Conservation (phyloP, 2,113 vertebrate genomes). For the Chelonoidis abingdonii region DNA sequence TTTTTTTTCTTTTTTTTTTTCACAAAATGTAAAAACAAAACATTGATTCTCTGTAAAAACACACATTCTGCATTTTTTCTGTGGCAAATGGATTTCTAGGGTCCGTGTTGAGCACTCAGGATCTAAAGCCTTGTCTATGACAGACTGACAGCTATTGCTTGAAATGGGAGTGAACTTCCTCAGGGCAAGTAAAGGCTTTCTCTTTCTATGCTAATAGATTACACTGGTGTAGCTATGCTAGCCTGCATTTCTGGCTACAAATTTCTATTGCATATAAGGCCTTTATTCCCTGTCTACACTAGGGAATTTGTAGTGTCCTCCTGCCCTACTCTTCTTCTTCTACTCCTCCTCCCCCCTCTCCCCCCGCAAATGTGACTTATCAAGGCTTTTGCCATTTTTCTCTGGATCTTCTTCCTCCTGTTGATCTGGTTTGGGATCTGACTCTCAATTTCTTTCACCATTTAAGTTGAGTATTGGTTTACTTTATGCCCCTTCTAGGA, state of each 20-base stretch:
- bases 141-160: background rate
- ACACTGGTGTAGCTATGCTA: background rate
- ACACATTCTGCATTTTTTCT: too few relatives aligned
- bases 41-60: too few relatives aligned
- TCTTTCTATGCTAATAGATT: background rate
- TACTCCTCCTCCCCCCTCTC: rapidly evolving
- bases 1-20: too few relatives aligned
- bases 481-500: background rate
- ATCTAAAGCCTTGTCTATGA: background rate
- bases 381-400: background rate
- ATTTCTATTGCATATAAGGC: background rate
- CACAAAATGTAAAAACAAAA: background rate
- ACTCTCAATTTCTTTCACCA: background rate
- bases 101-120: too few relatives aligned
- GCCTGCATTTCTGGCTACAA: background rate
- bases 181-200: background rate
- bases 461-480: background rate
- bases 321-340: too few relatives aligned
- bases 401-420: background rate
- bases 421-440: background rate
- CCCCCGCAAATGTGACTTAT: background rate
- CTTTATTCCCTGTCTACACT: rapidly evolving
- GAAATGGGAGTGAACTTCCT: background rate
- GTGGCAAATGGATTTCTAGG: too few relatives aligned
- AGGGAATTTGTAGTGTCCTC: background rate